Base-by-base conservation (phyloP, 2,797 vertebrate species). In the Tamandua tetradactyla region DNA sequence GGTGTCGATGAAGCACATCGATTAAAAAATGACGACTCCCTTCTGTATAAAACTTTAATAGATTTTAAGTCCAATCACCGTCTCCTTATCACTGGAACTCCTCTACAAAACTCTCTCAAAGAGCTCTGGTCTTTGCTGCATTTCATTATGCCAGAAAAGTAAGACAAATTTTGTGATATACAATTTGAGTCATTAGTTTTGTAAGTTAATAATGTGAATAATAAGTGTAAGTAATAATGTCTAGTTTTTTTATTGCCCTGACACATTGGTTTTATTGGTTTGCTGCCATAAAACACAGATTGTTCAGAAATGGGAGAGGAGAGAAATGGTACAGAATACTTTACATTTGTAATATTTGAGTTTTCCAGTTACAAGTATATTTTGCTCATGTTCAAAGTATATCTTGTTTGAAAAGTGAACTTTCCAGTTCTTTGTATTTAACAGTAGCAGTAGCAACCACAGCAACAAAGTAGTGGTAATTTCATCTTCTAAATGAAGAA, bases 111-210 rank as follows among this genome's bases (percentile, higher is more conserved):
- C 97, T 99, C 99, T 2, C 99, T 99, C 44, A 99, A 99, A 98
- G 99, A 99, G 95, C 99, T 99, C 47, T 99, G 99, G 99, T 99
- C 99, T 85, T 98, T 99, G 92, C 98, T 99, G 90, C 99, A 99
- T 98, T 99, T 99, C 98, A 99, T 99, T 95, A 99, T 99, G 99
- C 99, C 99, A 47, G 99, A 99, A 97, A 99, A 99, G 99, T 99
- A 99, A 96, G 99, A 86, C 89, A 86, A 93, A 35, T 30, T 76
- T 92, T 92, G 44, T 6, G 44, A 78, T 87, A 57, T 3, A 5
- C 0, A 85, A 64, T 83, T 92, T 93, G 85, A 3, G 87, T 79
- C 37, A 68, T 30, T 30, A 78, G 12, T 79, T 95, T 89, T 71
- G n/a, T 61, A 32, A 78, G 47, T 91, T 78, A 72, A 11, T 23